Evolutionary conservation across 2,113 vertebrate species (phyloP).

Genomic region (Glaucidium brasilianum): DNA sequence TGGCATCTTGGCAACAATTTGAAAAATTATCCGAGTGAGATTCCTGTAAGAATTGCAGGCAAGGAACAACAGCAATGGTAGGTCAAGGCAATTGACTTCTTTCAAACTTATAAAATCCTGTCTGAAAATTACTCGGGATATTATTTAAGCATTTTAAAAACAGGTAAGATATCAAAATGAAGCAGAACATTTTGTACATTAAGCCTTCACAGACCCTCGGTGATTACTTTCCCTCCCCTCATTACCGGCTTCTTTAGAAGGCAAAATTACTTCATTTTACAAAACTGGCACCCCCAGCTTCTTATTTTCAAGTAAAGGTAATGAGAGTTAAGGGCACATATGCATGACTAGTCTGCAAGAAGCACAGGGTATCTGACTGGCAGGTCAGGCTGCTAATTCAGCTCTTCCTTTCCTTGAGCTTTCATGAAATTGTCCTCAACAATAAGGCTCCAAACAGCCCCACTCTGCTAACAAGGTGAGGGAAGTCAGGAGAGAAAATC

Average conservation of each 20-base stretch:
- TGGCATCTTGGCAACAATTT: background rate
- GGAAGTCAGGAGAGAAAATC: background rate
- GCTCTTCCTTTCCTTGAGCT: background rate
- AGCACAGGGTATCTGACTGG: background rate
- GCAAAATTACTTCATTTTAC: constrained; percentile 35
- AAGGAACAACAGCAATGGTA: background rate
- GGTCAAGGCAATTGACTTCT: constrained; percentile 52
- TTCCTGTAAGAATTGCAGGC: background rate
- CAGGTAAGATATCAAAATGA: constrained; percentile 10
- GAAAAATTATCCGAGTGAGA: background rate
- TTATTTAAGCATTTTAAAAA: constrained; percentile 33
- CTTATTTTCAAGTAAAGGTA: background rate
- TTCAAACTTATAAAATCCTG: background rate
- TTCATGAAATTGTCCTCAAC: background rate
- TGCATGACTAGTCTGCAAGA: background rate
- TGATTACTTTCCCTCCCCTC: constrained; percentile 18
- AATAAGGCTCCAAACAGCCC: background rate
- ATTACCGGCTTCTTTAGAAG: constrained; percentile 26
- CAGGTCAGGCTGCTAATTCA: background rate
- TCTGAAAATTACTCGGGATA: constrained; percentile 17
- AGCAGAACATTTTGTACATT: background rate
- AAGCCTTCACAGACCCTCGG: background rate
- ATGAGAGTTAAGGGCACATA: background rate
- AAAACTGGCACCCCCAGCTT: background rate
- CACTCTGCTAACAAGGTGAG: background rate